These are phyloP conservation scores for Papilio helenus DNA, from an alignment of 1,140 invertebrate genomes.

Conservation along the genomic window DNA sequence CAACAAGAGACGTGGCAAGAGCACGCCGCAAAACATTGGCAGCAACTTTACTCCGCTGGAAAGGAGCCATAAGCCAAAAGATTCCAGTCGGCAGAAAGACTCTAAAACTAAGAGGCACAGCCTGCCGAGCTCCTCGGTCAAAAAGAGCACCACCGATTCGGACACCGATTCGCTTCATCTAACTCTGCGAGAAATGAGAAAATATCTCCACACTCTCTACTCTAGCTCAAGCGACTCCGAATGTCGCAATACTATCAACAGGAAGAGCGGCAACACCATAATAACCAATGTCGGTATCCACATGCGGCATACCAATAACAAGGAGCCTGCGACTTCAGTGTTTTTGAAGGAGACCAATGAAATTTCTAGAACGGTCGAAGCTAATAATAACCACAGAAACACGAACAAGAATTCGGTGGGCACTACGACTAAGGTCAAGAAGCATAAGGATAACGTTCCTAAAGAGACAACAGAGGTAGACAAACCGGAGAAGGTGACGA, in stretches of 20 bases:
- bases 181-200: slow-evolving; percentile 92
- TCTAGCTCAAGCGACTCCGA: slow-evolving; percentile 86
- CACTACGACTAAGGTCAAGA: slow-evolving; percentile 86
- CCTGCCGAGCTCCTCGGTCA: slow-evolving; percentile 83
- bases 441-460: slow-evolving; percentile 84
- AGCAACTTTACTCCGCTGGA: slow-evolving; percentile 65
- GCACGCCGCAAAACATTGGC: slow-evolving; percentile 74
- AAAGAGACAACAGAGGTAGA: slow-evolving; percentile 68
- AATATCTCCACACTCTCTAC: slow-evolving; percentile 91
- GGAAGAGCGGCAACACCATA: slow-evolving; percentile 74
- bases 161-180: slow-evolving; percentile 90
- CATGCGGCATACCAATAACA: slow-evolving; percentile 52
- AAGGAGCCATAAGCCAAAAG: slow-evolving; percentile 78
- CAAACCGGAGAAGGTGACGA: slow-evolving; percentile 58
- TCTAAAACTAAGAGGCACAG: slow-evolving; percentile 77
- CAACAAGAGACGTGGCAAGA: slow-evolving; percentile 85
- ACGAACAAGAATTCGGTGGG: slow-evolving; percentile 86
- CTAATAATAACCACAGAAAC: slow-evolving; percentile 83
- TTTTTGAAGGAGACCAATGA: slow-evolving; percentile 71
- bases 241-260: slow-evolving; percentile 67
- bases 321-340: slow-evolving; percentile 58
- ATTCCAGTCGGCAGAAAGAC: slow-evolving; percentile 64
- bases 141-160: slow-evolving; percentile 78
- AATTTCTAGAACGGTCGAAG: slow-evolving; percentile 58
- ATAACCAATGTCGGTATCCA: slow-evolving; percentile 76